Base-by-base conservation (phyloP, 1,140 invertebrate species). In the Pseudomyrmex concolor region DNA sequence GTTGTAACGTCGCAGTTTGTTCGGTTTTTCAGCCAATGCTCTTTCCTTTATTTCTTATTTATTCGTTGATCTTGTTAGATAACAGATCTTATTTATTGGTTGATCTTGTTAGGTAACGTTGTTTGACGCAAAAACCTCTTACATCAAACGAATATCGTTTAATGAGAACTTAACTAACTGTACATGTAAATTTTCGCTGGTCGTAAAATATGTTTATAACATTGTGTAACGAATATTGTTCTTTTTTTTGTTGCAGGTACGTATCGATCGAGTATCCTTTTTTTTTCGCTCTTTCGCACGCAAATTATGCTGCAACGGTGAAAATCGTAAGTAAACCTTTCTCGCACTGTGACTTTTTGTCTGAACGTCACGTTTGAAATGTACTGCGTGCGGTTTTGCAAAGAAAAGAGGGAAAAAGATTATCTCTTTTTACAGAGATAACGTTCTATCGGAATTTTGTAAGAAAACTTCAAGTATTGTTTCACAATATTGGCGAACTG, bases 211-310 rank as follows among this genome's bases (percentile, higher is more conserved):
- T 57, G 17, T 62, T 63, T 73, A 48, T 63, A 13, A 74, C 48
- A 34, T 22, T 76, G 63, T 64, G 50, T 22, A 45, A 64, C 19
- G 19, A 64, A 55, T 54, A 1, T 77, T 77, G 8, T n/a, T 17
- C 34, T 77, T 5, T 34, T 34, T 77, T 76, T 12, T 67, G 48
- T 67, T 77, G 3, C 62, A 77, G 73, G 73, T 77, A 77, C 19
- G 73, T 77, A 77, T 67, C 25, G 34, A 43, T 66, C 25, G 34
- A 17, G 8, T 45, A 22, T 67, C 17, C 15, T 54, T 25, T 25
- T 25, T 2, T n/a, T 10, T 43, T 5, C 9, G 13, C 12, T 45
- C 22, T 70, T 57, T n/a, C 9, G 17, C 45, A 13, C 12, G 10
- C 34, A 22, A 22, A 17, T 57, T 73, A 2, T 3, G 12, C 22